A percentile compares a stretch with the other conserved stretches of the same genome.
Conservation (phyloP, 2,113 vertebrate genomes). For the Ciconia maguari region DNA sequence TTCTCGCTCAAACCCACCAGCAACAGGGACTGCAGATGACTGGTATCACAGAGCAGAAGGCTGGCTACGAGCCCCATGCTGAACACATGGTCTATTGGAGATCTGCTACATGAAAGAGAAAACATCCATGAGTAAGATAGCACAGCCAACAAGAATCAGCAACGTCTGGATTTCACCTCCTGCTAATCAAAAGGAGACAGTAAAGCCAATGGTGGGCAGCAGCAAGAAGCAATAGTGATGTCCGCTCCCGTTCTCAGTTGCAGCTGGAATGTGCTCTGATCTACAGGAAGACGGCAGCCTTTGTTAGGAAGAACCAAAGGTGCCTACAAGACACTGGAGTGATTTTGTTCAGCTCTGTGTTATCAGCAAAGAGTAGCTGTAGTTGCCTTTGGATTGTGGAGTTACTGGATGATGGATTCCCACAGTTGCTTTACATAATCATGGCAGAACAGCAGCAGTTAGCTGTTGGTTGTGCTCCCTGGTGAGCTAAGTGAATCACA, state of each 20-base stretch:
- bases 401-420: not conserved
- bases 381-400: not conserved
- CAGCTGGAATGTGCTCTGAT: not conserved
- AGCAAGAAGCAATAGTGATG: not conserved
- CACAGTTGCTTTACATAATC: not conserved
- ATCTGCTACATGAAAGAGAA: not conserved
- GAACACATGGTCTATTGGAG: not conserved
- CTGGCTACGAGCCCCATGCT: not conserved
- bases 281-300: not conserved
- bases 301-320: not conserved
- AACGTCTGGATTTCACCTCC: not conserved
- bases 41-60: not conserved
- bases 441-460: not conserved
- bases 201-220: not conserved
- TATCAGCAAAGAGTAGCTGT: not conserved
- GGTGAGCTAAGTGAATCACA: not conserved
- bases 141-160: not conserved
- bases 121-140: not conserved
- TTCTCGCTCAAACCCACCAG: not conserved
- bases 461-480: not conserved
- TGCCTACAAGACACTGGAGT: not conserved
- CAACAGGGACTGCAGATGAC: not conserved
- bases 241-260: not conserved
- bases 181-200: not conserved
- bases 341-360: not conserved